Evolutionary conservation across 2,888 invertebrate genomes (phyloP).

Genomic region (Hyposoter dolosus): DNA sequence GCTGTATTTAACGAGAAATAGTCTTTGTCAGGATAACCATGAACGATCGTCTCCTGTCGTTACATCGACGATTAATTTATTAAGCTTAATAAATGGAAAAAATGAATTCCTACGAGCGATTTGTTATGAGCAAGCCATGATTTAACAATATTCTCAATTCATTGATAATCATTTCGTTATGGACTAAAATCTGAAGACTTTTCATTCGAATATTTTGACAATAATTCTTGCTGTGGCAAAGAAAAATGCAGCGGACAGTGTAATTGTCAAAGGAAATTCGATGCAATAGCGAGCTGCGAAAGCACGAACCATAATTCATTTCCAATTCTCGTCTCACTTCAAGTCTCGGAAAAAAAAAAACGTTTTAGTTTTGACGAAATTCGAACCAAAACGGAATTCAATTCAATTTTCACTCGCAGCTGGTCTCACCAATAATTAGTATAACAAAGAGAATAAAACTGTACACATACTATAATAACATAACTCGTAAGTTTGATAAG

Average conservation of each 20-base stretch:
- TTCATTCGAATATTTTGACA: neutral
- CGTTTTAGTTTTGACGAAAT: slow-evolving; percentile 8
- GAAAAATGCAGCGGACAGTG: neutral
- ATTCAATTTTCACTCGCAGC: slow-evolving; percentile 48
- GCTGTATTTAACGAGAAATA: neutral
- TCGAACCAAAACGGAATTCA: slow-evolving; percentile 12
- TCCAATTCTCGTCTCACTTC: slow-evolving; percentile 22
- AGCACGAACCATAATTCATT: slow-evolving; percentile 34
- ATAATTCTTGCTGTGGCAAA: neutral
- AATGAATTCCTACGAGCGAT: neutral
- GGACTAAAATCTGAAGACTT: neutral
- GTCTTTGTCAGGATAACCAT: neutral
- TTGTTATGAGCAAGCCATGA: neutral
- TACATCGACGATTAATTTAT: neutral
- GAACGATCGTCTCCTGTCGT: neutral
- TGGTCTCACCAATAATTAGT: slow-evolving; percentile 20
- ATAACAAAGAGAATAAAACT: slow-evolving; percentile 32
- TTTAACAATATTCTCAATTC: neutral
- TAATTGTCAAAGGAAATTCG: neutral
- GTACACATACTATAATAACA: slow-evolving; percentile 52
- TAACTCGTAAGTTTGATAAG: slow-evolving; percentile 59
- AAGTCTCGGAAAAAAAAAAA: neutral
- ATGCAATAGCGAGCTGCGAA: neutral
- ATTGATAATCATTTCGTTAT: neutral
- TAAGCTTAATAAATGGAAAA: neutral